Evolutionary conservation across 1,140 invertebrate genomes (phyloP).

Genomic region (Grapholita molesta): DNA sequence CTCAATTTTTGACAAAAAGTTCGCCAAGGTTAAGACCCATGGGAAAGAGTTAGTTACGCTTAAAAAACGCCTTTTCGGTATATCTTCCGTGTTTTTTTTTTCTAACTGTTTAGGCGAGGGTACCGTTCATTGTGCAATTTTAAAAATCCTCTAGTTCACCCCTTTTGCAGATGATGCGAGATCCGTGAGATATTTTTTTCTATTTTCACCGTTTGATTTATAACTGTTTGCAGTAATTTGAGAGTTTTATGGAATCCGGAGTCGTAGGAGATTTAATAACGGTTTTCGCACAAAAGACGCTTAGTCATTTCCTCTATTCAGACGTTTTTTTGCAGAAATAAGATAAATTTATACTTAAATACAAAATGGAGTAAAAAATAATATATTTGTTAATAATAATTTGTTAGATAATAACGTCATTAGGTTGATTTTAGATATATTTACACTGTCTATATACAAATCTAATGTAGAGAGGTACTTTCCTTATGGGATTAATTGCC

Average conservation of each 20-base stretch:
- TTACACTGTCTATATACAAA: no score
- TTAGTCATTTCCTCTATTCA: conserved; percentile 6
- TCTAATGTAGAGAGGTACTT: no score
- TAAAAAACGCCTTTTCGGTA: conserved; percentile 42
- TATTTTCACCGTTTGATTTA: conserved; percentile 61
- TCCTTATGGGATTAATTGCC: no score
- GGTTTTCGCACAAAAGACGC: conserved; percentile 35
- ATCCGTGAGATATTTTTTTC: conserved; percentile 72
- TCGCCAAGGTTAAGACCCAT: conserved; percentile 74
- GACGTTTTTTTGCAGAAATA: conserved; percentile 37
- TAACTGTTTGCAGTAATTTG: conserved; percentile 76
- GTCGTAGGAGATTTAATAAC: conserved; percentile 57
- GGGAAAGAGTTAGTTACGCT: conserved; percentile 72
- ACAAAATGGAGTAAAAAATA: neutral
- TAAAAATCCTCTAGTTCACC: conserved; percentile 59
- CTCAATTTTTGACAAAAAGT: conserved; percentile 70
- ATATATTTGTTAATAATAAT: no score
- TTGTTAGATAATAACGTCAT: no score
- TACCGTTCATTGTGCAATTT: conserved; percentile 43
- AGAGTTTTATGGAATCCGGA: conserved; percentile 65
- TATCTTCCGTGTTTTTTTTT: conserved; percentile 62
- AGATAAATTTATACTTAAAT: neutral
- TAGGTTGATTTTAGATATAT: no score
- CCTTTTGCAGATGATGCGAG: conserved; percentile 66
- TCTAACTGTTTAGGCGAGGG: conserved; percentile 57